Evolutionary conservation across 2,797 vertebrate species (phyloP).

Genomic region (Netta rufina): DNA sequence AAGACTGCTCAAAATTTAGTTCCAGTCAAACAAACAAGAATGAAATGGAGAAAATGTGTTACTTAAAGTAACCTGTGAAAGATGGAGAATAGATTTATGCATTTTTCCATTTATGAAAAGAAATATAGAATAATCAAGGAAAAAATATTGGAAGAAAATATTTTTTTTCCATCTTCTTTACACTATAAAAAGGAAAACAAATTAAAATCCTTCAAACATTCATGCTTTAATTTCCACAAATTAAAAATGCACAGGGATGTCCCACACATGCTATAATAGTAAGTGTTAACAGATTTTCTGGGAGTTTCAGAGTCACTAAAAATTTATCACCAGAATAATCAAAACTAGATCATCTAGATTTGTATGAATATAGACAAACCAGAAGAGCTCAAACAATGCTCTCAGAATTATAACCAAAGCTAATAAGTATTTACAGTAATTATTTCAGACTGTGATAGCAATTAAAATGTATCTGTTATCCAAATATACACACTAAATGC

Average conservation of each 20-base stretch:
- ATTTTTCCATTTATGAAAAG: not conserved
- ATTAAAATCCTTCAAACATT: not conserved
- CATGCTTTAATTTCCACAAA: not conserved
- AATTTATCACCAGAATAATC: not conserved
- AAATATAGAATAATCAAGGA: too few relatives aligned
- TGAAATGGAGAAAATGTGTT: not conserved
- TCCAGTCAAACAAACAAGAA: not conserved
- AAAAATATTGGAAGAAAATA: not conserved
- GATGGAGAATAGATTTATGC: not conserved
- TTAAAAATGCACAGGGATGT: not conserved
- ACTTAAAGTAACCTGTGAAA: not conserved
- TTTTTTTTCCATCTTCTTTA: not conserved
- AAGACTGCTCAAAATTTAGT: not conserved
- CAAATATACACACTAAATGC: not conserved
- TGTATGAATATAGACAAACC: not conserved
- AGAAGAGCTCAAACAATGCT: not conserved
- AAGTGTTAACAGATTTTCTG: not conserved
- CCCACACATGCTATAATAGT: fast-evolving
- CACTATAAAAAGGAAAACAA: not conserved
- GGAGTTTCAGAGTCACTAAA: not conserved
- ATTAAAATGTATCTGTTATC: not conserved
- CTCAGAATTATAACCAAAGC: not conserved
- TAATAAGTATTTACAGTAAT: not conserved
- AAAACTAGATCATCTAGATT: not conserved
- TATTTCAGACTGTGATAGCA: not conserved